Evolutionary conservation across 2,113 vertebrate genomes (phyloP), one percentile per base, ranked within the genome.

Genomic region (Pagrus major): DNA sequence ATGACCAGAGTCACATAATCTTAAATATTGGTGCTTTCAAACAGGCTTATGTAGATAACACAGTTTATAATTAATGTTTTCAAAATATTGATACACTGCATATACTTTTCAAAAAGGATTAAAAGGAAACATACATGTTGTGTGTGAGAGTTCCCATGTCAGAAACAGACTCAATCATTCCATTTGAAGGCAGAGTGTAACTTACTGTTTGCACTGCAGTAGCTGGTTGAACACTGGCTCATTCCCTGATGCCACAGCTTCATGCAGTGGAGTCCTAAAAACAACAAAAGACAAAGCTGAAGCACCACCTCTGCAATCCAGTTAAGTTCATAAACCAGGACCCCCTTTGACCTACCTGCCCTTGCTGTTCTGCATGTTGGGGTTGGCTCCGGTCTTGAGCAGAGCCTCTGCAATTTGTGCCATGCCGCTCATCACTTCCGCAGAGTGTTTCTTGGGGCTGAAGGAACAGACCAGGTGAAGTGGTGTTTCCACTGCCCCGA

Each of bases 201-300:
- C 97, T 95, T 95, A 99, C 98, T 98, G 97, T 95, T 97, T 97
- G 95, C 97, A 99, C 73, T 97, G 96, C 23, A 99, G 96, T 16
- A 99, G 96, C 85, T 98, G 98, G 70, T 89, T 97, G 94, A 99
- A 99, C 7, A 99, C 97, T 0, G 94, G 93, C 64, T 99, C 98
- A 0, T 99, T 99, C 80, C 96, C 96, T 71, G 98, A 96, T 61
- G 96, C 68, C 82, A 99, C 93, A 9, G 97, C 97, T 85, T 96
- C 92, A 12, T 99, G 98, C 71, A 99, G 73, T 0, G 98, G 97
- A n/a, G 97, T 99, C 92, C 98, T 99, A 69, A 65, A 74, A 80
- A 86, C 9, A 44, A 35, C 18, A 71, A 33, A 51, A 69, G 4
- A 39, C 27, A 71, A 23, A 27, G 31, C 2, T 60, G 23, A 89